These are phyloP conservation scores for Hemicrepidius hirtus DNA, from an alignment of 2,888 invertebrate species.

Conservation along the genomic window DNA sequence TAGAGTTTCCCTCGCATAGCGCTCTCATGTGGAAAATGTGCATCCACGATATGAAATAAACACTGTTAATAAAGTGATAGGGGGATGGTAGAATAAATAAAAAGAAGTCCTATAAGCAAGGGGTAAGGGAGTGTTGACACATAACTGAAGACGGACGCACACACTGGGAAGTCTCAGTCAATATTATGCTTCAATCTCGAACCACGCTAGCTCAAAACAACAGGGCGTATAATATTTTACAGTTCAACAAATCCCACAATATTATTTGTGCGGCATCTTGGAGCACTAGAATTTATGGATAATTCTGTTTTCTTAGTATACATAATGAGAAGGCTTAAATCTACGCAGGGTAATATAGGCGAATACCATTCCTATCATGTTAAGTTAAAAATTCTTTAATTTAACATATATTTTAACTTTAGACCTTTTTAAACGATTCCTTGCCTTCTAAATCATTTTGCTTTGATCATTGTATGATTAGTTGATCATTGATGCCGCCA, in stretches of 20 bases:
- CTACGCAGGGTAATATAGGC: too few relatives aligned
- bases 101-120: constrained; percentile 29
- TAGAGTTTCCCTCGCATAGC: not conserved
- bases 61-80: constrained; percentile 47
- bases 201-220: constrained; percentile 58
- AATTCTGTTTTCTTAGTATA: constrained; percentile 38
- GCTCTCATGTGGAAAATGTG: constrained; percentile 15
- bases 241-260: constrained; percentile 56
- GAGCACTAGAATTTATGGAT: constrained; percentile 37
- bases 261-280: constrained; percentile 59
- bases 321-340: not conserved
- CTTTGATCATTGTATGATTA: too few relatives aligned
- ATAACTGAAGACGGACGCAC: constrained; percentile 61
- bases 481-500: too few relatives aligned
- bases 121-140: constrained; percentile 60
- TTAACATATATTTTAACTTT: too few relatives aligned
- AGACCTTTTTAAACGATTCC: too few relatives aligned
- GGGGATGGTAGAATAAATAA: constrained; percentile 40
- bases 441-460: too few relatives aligned
- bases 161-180: constrained; percentile 64
- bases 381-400: too few relatives aligned
- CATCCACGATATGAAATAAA: constrained; percentile 14
- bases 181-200: constrained; percentile 67
- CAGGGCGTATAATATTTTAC: constrained; percentile 61
- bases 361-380: too few relatives aligned